Base-by-base conservation (phyloP, 2,797 vertebrate genomes). In the Dromococcyx pavoninus region DNA sequence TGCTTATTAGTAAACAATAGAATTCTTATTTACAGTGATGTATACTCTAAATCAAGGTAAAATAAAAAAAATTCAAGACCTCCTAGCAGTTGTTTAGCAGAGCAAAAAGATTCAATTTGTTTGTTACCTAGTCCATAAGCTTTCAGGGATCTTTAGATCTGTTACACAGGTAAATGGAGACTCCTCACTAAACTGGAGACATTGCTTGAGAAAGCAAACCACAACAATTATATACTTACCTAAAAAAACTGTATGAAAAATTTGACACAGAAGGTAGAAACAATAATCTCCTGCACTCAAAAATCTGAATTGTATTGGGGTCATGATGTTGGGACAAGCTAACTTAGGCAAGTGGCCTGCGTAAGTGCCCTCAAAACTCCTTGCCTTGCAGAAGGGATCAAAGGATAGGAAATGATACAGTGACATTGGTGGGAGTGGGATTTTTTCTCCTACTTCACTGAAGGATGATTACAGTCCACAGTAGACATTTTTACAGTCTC, bases 351-450 rank as follows among this genome's bases (percentile, higher is more conserved):
- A 41, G 37, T 22, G 61, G 50, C 10, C n/a, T 56, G 14, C 0
- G 0, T 69, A 61, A 91, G 10, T 27, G 22, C 13, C 78, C 84
- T 78, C 46, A 54, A 5, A 1, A 9, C 17, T 14, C 6, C 11
- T 11, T 3, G 1, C 3, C 28, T 65, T 57, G 28, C 32, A 1
- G 0, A 6, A 27, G 61, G 41, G 11, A 39, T 2, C 35, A 44
- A 64, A 53, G 51, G 30, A 18, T 4, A 81, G 30, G n/a, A 65
- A 72, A 92, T 27, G 15, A 53, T 32, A 27, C 69, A 27, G 17
- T 22, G 46, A 27, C 24, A 56, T 66, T 58, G 6, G 0, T 58
- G 22, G 21, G 28, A 3, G 6, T 70, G 61, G 5, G 22, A 24
- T 77, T 79, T 88, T 18, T 76, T 71, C 32, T 92, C 35, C 58